Conservation (phyloP, 2,888 invertebrate genomes). For the Brachypterus glaber region DNA sequence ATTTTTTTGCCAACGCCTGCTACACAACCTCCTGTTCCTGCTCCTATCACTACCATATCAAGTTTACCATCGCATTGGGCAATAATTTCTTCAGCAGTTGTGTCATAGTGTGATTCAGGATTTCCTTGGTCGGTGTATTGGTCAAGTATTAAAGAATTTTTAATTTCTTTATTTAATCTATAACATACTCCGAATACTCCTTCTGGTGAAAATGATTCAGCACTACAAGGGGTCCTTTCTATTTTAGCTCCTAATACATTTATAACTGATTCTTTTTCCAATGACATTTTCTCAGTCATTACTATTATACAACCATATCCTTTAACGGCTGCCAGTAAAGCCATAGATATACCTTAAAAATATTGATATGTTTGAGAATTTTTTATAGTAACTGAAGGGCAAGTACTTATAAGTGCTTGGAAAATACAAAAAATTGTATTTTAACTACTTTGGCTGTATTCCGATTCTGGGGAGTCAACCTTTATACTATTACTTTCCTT, state of each 20-base stretch:
- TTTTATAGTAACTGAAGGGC: too few relatives aligned
- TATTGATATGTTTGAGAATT: too few relatives aligned
- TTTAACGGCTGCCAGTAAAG: slow-evolving; percentile 83
- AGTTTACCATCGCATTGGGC: not conserved
- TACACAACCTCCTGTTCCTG: not conserved
- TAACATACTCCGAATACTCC: slow-evolving; percentile 84
- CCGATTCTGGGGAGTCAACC: too few relatives aligned
- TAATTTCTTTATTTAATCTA: slow-evolving; percentile 71
- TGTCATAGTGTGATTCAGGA: not conserved
- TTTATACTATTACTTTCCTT: too few relatives aligned
- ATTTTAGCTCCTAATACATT: slow-evolving; percentile 88
- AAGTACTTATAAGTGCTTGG: too few relatives aligned
- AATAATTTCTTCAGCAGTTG: not conserved
- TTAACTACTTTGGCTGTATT: too few relatives aligned
- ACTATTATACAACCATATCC: slow-evolving; percentile 92
- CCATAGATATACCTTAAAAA: slow-evolving; percentile 95
- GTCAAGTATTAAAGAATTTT: slow-evolving; percentile 83
- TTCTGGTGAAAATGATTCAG: slow-evolving; percentile 75
- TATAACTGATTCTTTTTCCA: slow-evolving; percentile 89
- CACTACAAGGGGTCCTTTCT: slow-evolving; percentile 90
- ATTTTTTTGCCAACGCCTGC: not conserved
- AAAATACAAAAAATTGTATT: too few relatives aligned
- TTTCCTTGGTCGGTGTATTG: slow-evolving; percentile 41
- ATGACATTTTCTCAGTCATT: slow-evolving; percentile 98
- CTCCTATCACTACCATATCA: not conserved